These are phyloP conservation scores for Onychomys arenicola DNA, from an alignment of 2,797 vertebrate genomes.

Conservation along the genomic window DNA sequence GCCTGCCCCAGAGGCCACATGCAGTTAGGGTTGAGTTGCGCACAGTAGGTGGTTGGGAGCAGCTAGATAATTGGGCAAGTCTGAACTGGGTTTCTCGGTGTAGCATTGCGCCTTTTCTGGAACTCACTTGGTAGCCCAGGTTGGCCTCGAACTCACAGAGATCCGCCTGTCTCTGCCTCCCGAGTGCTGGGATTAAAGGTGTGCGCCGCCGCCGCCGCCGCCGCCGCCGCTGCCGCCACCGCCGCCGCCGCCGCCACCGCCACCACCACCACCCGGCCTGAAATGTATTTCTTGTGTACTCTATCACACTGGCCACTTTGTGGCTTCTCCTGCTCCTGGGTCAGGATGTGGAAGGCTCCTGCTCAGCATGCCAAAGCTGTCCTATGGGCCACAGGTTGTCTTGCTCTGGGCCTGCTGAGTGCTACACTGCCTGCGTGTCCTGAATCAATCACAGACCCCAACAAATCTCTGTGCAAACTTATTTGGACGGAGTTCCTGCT, in stretches of 20 bases:
- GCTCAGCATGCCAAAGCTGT: not conserved
- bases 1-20: not conserved
- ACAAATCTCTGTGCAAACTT: not conserved
- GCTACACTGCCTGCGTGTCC: not conserved
- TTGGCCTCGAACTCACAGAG: no score
- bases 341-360: not conserved
- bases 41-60: not conserved
- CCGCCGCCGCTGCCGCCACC: no score
- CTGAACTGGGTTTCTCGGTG: no score
- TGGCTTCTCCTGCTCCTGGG: not conserved
- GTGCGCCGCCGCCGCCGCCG: no score
- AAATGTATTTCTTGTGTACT: not conserved
- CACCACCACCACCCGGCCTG: no score
- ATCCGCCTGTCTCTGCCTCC: no score
- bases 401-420: not conserved
- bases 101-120: no score
- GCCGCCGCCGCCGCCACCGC: no score
- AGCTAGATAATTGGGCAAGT: no score
- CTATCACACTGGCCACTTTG: not conserved
- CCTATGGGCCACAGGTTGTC: not conserved
- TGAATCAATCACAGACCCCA: not conserved
- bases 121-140: no score
- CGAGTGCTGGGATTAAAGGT: no score
- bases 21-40: no score
- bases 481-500: not conserved